Base-by-base conservation (phyloP, 2,888 invertebrate species). In the Agapetus fuscipes region DNA sequence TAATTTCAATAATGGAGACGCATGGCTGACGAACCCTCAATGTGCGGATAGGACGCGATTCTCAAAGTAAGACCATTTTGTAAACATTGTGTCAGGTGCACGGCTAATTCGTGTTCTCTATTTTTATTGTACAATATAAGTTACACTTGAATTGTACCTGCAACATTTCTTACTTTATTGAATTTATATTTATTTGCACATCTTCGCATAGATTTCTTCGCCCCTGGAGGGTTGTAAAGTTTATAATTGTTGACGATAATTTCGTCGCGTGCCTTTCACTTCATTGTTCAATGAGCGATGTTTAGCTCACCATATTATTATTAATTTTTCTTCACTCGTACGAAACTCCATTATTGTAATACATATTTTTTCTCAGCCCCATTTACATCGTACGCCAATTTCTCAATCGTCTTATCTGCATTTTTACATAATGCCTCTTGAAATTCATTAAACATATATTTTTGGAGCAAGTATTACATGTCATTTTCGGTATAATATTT, bases 251-350 rank as follows among this genome's bases (percentile, higher is more conserved):
- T n/a, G 12, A n/a, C n/a, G n/a, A n/a, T 33, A 25, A 34, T 35
- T 33, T 16, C 39, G 42, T 35, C 37, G 33, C 35, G 12, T 33
- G 40, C 48, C 48, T 48, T 48, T 48, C 47, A 47, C 47, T 45
- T 48, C 20, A 20, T 20, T 20, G 20, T 20, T 20, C 20, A 6
- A 20, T 9, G 20, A 20, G 20, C 20, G 20, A 20, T 20, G 20
- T 20, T 20, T 20, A 20, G 20, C 9, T 4, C n/a, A n/a, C n/a
- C n/a, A n/a, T n/a, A n/a, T n/a, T n/a, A n/a, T n/a, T n/a, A n/a
- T n/a, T 20, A 20, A 20, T 20, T 20, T 20, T 20, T 20, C 20
- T 6, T 9, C 5, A 20, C n/a, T n/a, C 9, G 20, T 20, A 20
- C 20, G 20, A 6, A 20, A 20, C n/a, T n/a, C n/a, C n/a, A n/a